Conservation (phyloP, 2,888 invertebrate genomes). For the Sarcophaga caerulescens region DNA sequence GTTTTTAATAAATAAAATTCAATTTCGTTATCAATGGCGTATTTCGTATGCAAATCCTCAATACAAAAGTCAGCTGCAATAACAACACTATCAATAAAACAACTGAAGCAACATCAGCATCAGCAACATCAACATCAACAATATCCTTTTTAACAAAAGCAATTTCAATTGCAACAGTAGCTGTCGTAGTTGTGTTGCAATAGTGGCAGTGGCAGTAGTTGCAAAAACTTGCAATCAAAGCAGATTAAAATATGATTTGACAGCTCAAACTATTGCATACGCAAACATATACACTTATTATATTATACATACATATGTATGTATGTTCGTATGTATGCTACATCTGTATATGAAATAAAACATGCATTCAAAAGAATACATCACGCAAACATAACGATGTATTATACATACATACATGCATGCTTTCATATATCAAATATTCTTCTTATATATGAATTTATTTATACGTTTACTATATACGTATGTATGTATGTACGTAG, state of each 20-base stretch:
- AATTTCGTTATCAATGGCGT: constrained; percentile 70
- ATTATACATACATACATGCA: no score
- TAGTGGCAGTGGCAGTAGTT: constrained; percentile 35
- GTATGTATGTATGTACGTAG: no score
- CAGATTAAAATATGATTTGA: constrained; percentile 80
- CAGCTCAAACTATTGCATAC: constrained; percentile 70
- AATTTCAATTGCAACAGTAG: constrained; percentile 14
- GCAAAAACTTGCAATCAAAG: constrained; percentile 75
- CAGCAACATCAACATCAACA: constrained; percentile 9
- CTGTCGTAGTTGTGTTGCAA: background rate
- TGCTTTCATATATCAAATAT: no score
- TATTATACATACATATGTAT: constrained; percentile 7
- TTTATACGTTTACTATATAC: no score
- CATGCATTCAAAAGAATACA: background rate
- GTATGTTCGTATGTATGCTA: background rate
- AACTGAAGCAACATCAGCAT: constrained; percentile 43
- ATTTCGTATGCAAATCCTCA: constrained; percentile 75
- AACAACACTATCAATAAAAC: constrained; percentile 67
- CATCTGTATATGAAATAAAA: background rate
- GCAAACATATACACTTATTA: background rate
- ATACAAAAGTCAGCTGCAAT: constrained; percentile 77
- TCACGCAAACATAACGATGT: no score
- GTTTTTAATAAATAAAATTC: constrained; percentile 77
- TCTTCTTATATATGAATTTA: no score
- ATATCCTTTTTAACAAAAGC: background rate